Percentiles rank a stretch among this genome's conserved stretches.
phyloP scores from a whole-genome alignment of 2,113 vertebrate genomes.

The Callipepla californica region DNA sequence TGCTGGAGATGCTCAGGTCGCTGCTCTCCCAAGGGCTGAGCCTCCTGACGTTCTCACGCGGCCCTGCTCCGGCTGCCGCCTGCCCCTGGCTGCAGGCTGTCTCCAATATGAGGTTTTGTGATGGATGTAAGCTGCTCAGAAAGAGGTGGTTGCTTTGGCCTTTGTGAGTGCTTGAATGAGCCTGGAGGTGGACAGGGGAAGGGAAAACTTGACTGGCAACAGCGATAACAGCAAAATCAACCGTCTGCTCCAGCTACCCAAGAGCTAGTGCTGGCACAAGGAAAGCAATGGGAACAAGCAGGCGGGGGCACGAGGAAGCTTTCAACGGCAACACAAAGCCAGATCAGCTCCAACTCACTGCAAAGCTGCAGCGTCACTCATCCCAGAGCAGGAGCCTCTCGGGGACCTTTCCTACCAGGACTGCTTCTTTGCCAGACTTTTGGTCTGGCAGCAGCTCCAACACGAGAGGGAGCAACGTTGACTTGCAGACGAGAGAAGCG shows the following conservation, averaged over 20 bases:
- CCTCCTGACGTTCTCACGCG: not conserved
- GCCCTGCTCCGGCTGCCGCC: not conserved
- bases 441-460: conserved; percentile 24
- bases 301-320: not conserved
- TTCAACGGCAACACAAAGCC: not conserved
- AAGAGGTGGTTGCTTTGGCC: conserved; percentile 32
- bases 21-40: not conserved
- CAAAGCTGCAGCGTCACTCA: not conserved
- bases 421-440: not conserved
- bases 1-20: not conserved
- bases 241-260: conserved; percentile 11
- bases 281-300: not conserved
- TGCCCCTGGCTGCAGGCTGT: not conserved
- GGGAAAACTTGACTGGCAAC: conserved; percentile 53
- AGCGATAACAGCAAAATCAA: conserved; percentile 8
- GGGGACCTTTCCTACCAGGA: not conserved
- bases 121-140: conserved; percentile 22
- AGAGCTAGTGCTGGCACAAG: not conserved
- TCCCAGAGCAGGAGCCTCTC: not conserved
- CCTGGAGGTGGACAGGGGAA: conserved; percentile 20
- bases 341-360: not conserved
- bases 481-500: conserved; percentile 30
- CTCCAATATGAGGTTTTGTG: not conserved
- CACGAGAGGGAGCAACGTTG: not conserved
- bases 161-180: conserved; percentile 41